Percentiles rank a stretch among this genome's conserved stretches.
Conservation (phyloP, 2,888 invertebrate genomes). For the Monoplex corrugatus region DNA sequence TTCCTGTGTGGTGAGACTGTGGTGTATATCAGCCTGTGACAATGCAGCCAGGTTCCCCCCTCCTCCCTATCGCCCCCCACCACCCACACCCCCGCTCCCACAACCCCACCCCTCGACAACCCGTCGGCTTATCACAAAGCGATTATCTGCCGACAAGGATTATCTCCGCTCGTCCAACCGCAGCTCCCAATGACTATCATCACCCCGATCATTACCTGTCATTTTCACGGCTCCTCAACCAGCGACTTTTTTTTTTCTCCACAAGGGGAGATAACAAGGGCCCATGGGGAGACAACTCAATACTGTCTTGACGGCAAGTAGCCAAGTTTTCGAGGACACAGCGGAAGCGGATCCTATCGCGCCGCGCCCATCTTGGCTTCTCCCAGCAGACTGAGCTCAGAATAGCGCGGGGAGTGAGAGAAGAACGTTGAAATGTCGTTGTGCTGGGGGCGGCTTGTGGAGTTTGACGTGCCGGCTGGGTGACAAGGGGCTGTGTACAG, state of each 20-base stretch:
- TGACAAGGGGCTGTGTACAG: too few species aligned
- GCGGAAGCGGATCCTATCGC: not conserved
- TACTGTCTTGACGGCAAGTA: not conserved
- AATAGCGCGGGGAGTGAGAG: not conserved
- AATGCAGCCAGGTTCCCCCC: not conserved
- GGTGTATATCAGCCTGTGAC: constrained; percentile 32
- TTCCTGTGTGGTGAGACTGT: too few species aligned
- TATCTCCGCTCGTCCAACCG: constrained; percentile 34
- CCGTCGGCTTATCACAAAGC: constrained; percentile 46
- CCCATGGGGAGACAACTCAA: constrained; percentile 42
- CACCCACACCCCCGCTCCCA: not conserved
- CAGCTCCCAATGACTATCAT: constrained; percentile 40
- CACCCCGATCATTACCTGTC: constrained; percentile 39
- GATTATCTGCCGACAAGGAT: constrained; percentile 49
- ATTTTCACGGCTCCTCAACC: constrained; percentile 42
- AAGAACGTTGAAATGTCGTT: not conserved
- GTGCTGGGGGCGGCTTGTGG: too few species aligned
- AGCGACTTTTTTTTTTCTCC: not conserved
- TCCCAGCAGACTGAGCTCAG: not conserved
- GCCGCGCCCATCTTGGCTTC: not conserved
- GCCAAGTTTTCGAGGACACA: not conserved
- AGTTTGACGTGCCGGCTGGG: too few species aligned
- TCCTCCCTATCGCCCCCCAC: not conserved
- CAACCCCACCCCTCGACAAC: constrained; percentile 24
- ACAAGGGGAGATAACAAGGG: constrained; percentile 44